Base-by-base conservation (phyloP, 1,140 invertebrate species). In the Orchesella cincta region DNA sequence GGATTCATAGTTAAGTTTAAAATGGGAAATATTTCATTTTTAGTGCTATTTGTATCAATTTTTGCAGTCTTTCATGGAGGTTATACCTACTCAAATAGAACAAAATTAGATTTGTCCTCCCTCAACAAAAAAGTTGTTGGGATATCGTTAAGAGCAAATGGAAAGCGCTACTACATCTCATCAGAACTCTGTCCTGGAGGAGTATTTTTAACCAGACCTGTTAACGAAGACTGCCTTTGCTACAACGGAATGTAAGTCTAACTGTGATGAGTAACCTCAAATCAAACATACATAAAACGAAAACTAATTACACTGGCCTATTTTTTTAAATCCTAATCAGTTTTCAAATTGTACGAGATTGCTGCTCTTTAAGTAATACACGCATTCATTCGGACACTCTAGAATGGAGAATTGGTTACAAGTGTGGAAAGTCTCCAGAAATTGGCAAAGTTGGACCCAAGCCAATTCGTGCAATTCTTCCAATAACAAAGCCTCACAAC, bases 221-320 rank as follows among this genome's bases (percentile, higher is more conserved):
- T 71, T 5, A 71, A 71, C 31, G 67, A 71, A 23, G 31, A 31
- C 29, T 71, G 67, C 23, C 67, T 71, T 26, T 71, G 67, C 26
- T 71, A 31, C 31, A 34, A 71, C 29, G 67, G 67, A 8, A 71
- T 71, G 67, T 33, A 31, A 34, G 67, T 71, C 23, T 8, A 34
- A 71, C 31, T 12, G 34, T 71, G 12, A 71, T 36, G n/a, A n/a
- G n/a, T n/a, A n/a, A n/a, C n/a, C n/a, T n/a, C n/a, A n/a, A n/a
- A n/a, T n/a, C n/a, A n/a, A n/a, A n/a, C n/a, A n/a, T n/a, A n/a
- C n/a, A n/a, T n/a, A n/a, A n/a, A n/a, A n/a, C n/a, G n/a, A n/a
- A n/a, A n/a, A n/a, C n/a, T n/a, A n/a, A n/a, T n/a, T n/a, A n/a
- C n/a, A n/a, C n/a, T n/a, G n/a, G n/a, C n/a, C n/a, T n/a, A n/a